Evolutionary conservation across 2,797 vertebrate genomes (phyloP).

Genomic region (Manis pentadactyla): DNA sequence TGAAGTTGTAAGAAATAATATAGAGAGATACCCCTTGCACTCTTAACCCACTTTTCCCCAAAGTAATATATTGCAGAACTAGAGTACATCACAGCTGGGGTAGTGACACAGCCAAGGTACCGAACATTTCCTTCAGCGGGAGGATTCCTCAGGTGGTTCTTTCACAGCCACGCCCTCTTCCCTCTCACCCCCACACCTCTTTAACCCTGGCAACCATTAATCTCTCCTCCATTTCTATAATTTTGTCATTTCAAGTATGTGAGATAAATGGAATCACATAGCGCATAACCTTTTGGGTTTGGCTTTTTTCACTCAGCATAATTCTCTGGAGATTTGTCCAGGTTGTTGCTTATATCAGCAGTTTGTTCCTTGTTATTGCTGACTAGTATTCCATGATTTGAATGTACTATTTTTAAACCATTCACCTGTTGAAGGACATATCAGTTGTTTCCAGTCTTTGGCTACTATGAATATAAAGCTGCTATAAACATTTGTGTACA

Average conservation of each 20-base stretch:
- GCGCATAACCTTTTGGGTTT: not conserved
- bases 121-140: not conserved
- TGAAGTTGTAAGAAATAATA: not conserved
- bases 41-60: not conserved
- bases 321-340: not conserved
- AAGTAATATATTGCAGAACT: not conserved
- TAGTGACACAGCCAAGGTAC: not conserved
- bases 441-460: not conserved
- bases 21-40: not conserved
- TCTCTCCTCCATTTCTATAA: not conserved
- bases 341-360: not conserved
- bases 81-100: not conserved
- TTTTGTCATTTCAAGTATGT: not conserved
- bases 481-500: not conserved
- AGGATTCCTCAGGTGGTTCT: not conserved
- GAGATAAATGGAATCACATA: not conserved
- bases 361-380: not conserved
- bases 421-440: not conserved
- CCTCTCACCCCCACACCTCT: not conserved
- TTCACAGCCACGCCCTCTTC: not conserved
- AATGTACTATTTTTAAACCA: not conserved
- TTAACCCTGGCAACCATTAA: not conserved
- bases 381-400: not conserved
- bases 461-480: not conserved
- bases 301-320: not conserved